Percentiles rank a stretch among this genome's conserved stretches.
Conservation (phyloP, 2,113 vertebrate species). For the Mesocricetus auratus region DNA sequence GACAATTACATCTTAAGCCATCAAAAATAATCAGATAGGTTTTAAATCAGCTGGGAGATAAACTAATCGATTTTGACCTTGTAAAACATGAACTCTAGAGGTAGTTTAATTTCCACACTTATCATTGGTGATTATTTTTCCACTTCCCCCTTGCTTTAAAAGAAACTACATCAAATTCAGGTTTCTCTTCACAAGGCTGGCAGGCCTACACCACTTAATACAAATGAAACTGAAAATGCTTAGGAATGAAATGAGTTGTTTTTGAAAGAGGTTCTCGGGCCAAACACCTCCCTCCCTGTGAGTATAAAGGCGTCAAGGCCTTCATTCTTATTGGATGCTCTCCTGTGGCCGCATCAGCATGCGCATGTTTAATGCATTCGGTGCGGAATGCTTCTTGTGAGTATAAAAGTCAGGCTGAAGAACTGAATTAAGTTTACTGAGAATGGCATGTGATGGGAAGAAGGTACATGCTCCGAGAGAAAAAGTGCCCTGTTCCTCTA, state of each 20-base stretch:
- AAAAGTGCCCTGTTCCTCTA: conserved; percentile 50
- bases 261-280: conserved; percentile 74
- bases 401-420: conserved; percentile 71
- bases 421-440: conserved; percentile 67
- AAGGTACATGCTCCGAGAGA: conserved; percentile 15
- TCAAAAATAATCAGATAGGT: conserved; percentile 86
- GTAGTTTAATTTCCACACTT: conserved; percentile 86
- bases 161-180: conserved; percentile 77
- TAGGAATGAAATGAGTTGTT: conserved; percentile 70
- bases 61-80: conserved; percentile 85
- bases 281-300: conserved; percentile 66
- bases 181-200: conserved; percentile 70
- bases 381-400: conserved; percentile 68
- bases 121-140: conserved; percentile 86
- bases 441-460: conserved; percentile 57
- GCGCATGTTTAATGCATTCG: conserved; percentile 78
- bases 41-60: conserved; percentile 86
- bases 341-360: conserved; percentile 70
- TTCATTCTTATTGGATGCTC: conserved; percentile 75
- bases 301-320: conserved; percentile 57
- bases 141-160: conserved; percentile 80
- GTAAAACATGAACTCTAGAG: conserved; percentile 83
- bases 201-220: conserved; percentile 73
- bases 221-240: conserved; percentile 79
- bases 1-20: conserved; percentile 79